Conservation (phyloP, 1,140 invertebrate genomes). For the Hermetia illucens region DNA sequence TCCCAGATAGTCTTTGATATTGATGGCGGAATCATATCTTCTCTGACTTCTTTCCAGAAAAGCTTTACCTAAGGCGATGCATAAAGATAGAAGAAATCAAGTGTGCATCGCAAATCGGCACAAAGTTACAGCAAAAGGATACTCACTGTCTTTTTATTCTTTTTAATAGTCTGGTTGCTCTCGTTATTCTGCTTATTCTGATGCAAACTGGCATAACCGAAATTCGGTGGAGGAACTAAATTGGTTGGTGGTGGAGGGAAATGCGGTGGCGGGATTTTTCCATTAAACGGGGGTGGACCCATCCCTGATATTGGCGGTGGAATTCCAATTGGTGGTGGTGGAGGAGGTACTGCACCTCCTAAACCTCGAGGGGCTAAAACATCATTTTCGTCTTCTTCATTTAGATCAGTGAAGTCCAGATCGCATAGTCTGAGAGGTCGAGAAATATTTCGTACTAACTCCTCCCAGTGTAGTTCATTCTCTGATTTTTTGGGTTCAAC, state of each 20-base stretch:
- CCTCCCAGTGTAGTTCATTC: slow-evolving; percentile 91
- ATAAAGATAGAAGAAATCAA: slow-evolving; percentile 2
- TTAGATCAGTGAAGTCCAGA: slow-evolving; percentile 89
- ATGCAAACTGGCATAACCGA: slow-evolving; percentile 21
- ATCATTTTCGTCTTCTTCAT: slow-evolving; percentile 57
- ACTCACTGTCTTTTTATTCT: slow-evolving; percentile 83
- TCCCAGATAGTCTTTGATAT: slow-evolving; percentile 83
- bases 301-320: slow-evolving; percentile 22
- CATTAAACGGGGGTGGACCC: slow-evolving; percentile 25
- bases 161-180: slow-evolving; percentile 44
- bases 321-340: slow-evolving; percentile 39
- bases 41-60: slow-evolving; percentile 95
- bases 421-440: slow-evolving; percentile 83
- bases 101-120: background rate
- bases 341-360: slow-evolving; percentile 49
- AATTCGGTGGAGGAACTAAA: slow-evolving; percentile 31
- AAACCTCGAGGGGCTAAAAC: slow-evolving; percentile 43
- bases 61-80: slow-evolving; percentile 52
- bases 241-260: slow-evolving; percentile 28
- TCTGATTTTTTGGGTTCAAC: slow-evolving; percentile 65
- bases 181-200: slow-evolving; percentile 19
- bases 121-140: background rate
- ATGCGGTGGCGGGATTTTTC: no score
- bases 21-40: slow-evolving; percentile 61
- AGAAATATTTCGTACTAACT: slow-evolving; percentile 64